A percentile compares a stretch with the other conserved stretches of the same genome.
phyloP scores from a whole-genome alignment of 2,113 vertebrate genomes.

The Tragelaphus scriptus region DNA sequence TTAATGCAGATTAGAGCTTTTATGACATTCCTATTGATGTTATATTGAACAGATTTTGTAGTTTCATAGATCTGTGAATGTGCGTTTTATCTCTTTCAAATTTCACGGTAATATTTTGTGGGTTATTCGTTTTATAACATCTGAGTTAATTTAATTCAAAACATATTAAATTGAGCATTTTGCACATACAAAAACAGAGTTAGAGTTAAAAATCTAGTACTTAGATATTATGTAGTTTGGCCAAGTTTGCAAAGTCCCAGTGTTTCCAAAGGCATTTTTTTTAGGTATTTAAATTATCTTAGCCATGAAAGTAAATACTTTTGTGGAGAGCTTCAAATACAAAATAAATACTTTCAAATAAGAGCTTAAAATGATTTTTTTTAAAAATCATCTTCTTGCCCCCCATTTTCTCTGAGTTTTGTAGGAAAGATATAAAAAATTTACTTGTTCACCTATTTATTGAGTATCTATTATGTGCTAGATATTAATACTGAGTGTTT shows the following conservation, averaged over 20 bases:
- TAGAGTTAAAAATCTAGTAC: background rate
- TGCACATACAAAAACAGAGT: background rate
- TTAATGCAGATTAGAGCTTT: background rate
- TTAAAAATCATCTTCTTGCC: background rate
- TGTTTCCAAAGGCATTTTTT: background rate
- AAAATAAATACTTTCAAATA: background rate
- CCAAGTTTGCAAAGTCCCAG: background rate
- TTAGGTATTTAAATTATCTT: constrained; percentile 13
- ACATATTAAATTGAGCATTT: constrained; percentile 18
- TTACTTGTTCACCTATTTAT: background rate
- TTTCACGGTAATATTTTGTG: constrained; percentile 8
- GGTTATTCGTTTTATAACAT: background rate
- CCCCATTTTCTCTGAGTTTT: constrained; percentile 16
- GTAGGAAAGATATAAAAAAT: background rate
- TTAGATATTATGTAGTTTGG: constrained; percentile 2
- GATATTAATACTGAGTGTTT: background rate
- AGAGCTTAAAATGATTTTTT: constrained; percentile 2
- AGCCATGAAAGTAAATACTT: background rate
- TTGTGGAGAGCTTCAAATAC: background rate
- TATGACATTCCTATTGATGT: background rate
- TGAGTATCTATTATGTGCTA: background rate
- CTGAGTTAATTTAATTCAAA: constrained; percentile 20
- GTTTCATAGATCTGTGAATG: background rate
- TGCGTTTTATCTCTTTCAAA: background rate
- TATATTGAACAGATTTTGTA: background rate